Evolutionary conservation across 2,888 invertebrate species (phyloP).

Genomic region (Tetrapedia diversipes): DNA sequence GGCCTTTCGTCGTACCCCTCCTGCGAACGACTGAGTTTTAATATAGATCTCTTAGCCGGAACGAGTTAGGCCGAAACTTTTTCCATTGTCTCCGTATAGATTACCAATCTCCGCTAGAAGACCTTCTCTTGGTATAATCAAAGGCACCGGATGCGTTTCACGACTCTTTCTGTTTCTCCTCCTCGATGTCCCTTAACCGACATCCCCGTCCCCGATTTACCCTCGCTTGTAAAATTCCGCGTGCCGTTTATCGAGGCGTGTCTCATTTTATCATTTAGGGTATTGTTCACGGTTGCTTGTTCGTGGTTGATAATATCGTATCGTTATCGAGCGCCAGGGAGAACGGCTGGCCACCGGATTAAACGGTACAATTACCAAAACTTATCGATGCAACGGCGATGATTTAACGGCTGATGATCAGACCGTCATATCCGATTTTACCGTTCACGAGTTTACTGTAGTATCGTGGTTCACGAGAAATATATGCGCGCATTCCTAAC

Average conservation of each 20-base stretch:
- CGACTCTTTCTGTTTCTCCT: slow-evolving; percentile 45
- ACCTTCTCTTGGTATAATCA: slow-evolving; percentile 40
- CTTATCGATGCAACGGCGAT: slow-evolving; percentile 42
- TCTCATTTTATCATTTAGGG: slow-evolving; percentile 29
- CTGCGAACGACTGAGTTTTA: slow-evolving; percentile 62
- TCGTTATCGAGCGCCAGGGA: slow-evolving; percentile 19
- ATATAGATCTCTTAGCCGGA: slow-evolving; percentile 63
- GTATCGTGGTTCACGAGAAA: slow-evolving; percentile 33
- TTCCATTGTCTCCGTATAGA: slow-evolving; percentile 63
- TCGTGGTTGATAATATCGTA: slow-evolving; percentile 30
- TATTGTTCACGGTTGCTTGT: too few species aligned
- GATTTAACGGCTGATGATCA: slow-evolving; percentile 51
- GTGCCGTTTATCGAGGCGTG: slow-evolving; percentile 4
- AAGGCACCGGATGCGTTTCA: slow-evolving; percentile 55
- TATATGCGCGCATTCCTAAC: slow-evolving; percentile 17
- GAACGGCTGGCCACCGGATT: slow-evolving; percentile 29
- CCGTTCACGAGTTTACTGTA: slow-evolving; percentile 32
- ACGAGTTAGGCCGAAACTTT: slow-evolving; percentile 65
- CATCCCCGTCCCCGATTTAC: too few species aligned
- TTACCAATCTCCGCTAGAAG: slow-evolving; percentile 48
- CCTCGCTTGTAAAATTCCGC: too few species aligned
- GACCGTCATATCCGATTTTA: slow-evolving; percentile 31
- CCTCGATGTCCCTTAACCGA: too few species aligned
- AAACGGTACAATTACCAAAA: slow-evolving; percentile 45
- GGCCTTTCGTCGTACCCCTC: slow-evolving; percentile 59